Evolutionary conservation across 2,113 vertebrate genomes (phyloP).

Genomic region (Scomber scombrus): DNA sequence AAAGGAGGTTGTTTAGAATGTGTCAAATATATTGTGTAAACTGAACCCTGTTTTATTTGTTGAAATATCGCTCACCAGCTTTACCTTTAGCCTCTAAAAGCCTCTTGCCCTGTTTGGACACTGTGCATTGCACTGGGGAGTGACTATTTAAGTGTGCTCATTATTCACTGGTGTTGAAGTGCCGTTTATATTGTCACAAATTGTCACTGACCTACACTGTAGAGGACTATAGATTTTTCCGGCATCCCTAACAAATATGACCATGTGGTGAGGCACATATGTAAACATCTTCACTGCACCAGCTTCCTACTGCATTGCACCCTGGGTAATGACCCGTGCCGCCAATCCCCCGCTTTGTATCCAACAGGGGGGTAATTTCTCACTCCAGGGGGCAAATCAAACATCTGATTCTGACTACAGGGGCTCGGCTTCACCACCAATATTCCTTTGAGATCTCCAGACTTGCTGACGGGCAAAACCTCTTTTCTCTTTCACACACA

Average conservation of each 20-base stretch:
- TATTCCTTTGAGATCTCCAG: conserved; percentile 70
- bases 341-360: conserved; percentile 71
- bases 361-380: conserved; percentile 71
- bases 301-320: conserved; percentile 73
- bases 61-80: neutral
- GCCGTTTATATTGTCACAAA: conserved; percentile 33
- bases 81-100: neutral
- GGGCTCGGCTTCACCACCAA: conserved; percentile 58
- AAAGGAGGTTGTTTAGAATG: too few relatives aligned
- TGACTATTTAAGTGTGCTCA: conserved; percentile 29
- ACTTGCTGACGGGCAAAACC: conserved; percentile 76
- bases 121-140: neutral
- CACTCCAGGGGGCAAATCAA: conserved; percentile 76
- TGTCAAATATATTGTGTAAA: too few relatives aligned
- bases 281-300: conserved; percentile 48
- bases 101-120: neutral
- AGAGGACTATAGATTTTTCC: conserved; percentile 61
- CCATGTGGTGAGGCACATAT: conserved; percentile 46
- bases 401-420: conserved; percentile 77
- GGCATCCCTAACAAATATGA: conserved; percentile 29
- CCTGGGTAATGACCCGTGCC: conserved; percentile 78
- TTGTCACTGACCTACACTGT: conserved; percentile 53
- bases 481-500: conserved; percentile 63
- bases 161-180: conserved; percentile 21
- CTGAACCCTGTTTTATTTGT: neutral